These are phyloP conservation scores for Nycticebus coucang DNA, from an alignment of 2,113 vertebrate species.

Conservation along the genomic window DNA sequence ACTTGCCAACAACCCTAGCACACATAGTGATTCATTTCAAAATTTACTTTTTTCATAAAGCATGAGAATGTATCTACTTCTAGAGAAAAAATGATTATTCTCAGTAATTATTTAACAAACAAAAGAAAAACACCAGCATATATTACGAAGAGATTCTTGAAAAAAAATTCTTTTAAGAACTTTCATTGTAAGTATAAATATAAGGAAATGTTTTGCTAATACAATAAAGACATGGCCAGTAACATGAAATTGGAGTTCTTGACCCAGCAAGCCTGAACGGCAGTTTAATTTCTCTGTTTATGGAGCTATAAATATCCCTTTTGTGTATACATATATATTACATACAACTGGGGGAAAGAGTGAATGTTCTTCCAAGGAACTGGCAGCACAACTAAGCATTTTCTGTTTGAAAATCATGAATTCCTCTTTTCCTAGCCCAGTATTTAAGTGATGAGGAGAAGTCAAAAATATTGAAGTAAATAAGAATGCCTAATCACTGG, in stretches of 20 bases:
- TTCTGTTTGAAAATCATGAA: slow-evolving; percentile 70
- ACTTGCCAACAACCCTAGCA: too few species aligned
- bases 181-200: slow-evolving; percentile 38
- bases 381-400: slow-evolving; percentile 80
- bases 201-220: slow-evolving; percentile 73
- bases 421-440: slow-evolving; percentile 62
- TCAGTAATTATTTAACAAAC: background rate
- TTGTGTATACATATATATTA: slow-evolving; percentile 74
- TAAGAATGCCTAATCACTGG: slow-evolving; percentile 71
- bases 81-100: background rate
- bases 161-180: background rate
- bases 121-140: background rate
- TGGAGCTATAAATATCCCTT: slow-evolving; percentile 69
- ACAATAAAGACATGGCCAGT: slow-evolving; percentile 60
- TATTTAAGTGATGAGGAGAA: slow-evolving; percentile 75
- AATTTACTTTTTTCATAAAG: background rate
- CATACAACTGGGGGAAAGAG: slow-evolving; percentile 76
- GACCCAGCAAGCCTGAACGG: slow-evolving; percentile 71
- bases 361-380: slow-evolving; percentile 75
- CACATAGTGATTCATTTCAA: background rate
- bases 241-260: slow-evolving; percentile 63
- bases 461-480: slow-evolving; percentile 79
- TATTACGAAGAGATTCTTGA: background rate
- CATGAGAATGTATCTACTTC: background rate
- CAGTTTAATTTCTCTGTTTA: slow-evolving; percentile 77